Evolutionary conservation across 2,888 invertebrate species (phyloP).

Genomic region (Plemyria rubiginata): DNA sequence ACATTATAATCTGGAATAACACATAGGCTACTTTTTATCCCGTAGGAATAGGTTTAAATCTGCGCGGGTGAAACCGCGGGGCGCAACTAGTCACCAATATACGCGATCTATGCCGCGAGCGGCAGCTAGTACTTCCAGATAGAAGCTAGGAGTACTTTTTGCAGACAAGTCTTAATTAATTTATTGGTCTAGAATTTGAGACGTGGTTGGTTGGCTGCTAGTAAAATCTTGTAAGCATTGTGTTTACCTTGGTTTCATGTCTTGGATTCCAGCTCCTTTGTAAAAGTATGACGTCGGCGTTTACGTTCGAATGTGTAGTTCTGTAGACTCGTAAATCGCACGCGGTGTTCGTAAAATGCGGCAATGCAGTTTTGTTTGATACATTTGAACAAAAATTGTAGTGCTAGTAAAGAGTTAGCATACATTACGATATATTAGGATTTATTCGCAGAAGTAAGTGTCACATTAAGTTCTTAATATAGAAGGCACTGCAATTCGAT

Average conservation of each 20-base stretch:
- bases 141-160: conserved; percentile 9
- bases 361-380: conserved; percentile 21
- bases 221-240: conserved; percentile 20
- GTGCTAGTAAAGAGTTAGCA: background rate
- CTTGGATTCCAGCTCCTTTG: conserved; percentile 11
- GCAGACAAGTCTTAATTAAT: conserved; percentile 19
- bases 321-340: conserved; percentile 15
- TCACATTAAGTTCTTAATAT: no score
- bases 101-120: no score
- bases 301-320: conserved; percentile 1
- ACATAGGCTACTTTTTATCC: no score
- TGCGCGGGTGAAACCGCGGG: no score
- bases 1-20: no score
- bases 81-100: no score
- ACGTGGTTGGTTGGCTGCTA: conserved; percentile 12
- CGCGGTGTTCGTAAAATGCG: conserved; percentile 21
- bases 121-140: no score
- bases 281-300: conserved; percentile 17
- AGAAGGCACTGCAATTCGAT: no score
- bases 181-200: conserved; percentile 20
- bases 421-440: no score
- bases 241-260: conserved; percentile 17
- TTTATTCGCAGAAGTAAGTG: no score
- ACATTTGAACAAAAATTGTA: conserved; percentile 15
- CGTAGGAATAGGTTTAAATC: no score